Evolutionary conservation across 1,140 invertebrate genomes (phyloP), one percentile per base, ranked within the genome.

Genomic region (Heterodera schachtii): DNA sequence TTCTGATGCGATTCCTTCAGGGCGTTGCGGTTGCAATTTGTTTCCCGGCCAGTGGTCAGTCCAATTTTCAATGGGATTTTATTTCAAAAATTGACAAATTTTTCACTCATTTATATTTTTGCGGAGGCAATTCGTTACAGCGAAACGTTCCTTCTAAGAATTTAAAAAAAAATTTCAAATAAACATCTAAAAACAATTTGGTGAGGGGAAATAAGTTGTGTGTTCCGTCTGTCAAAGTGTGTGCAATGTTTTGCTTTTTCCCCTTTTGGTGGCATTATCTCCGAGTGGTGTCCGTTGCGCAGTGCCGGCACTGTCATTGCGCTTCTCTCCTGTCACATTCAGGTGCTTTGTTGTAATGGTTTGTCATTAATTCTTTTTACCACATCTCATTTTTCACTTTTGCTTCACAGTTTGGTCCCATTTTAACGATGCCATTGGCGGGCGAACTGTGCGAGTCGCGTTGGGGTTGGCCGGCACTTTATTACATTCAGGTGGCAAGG

Each of bases 1-100:
- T 88, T 31, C 19, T 84, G 11, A 79, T 84, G 57, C 60, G 87
- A 67, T 70, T 88, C 73, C 16, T 84, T 11, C 87, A 88, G 87
- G 87, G 87, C n/a, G 73, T 90, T 70, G 86, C 87, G 3, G 66
- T 85, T 21, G 81, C 87, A 16, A 86, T 84, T n/a, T 75, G 83
- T 16, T 88, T 83, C 70, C 82, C 89, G 11, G 87, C 89, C 3
- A 84, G 81, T 3, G 87, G 86, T 74, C 46, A 52, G n/a, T 82
- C 31, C 31, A 1, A 31, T 31, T 31, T 31, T 31, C n/a, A n/a
- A n/a, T n/a, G n/a, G n/a, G n/a, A n/a, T n/a, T n/a, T n/a, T n/a
- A n/a, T n/a, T 31, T 81, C 60, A 75, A 13, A 67, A 80, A 19
- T 19, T 47, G 43, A n/a, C n/a, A n/a, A n/a, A n/a, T 31, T 31